Conservation (phyloP, 2,888 invertebrate species). For the Cylindroiulus punctatus region DNA sequence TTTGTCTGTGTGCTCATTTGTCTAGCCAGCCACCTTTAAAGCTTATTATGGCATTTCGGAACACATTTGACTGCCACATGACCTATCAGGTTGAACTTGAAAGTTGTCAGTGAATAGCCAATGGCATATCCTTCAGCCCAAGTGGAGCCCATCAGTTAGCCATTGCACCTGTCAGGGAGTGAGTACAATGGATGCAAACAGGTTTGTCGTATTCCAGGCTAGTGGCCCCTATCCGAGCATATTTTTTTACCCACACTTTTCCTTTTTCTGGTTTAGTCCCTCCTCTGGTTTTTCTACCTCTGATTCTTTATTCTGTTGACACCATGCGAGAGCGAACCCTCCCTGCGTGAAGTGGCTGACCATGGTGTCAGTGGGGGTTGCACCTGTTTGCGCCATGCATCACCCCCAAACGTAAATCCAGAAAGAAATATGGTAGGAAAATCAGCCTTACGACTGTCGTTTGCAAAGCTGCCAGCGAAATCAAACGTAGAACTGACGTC, state of each 20-base stretch:
- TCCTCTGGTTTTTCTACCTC: slow-evolving; percentile 24
- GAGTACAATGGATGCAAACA: slow-evolving; percentile 3
- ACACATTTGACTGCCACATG: neutral
- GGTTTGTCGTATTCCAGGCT: neutral
- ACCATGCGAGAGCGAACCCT: slow-evolving; percentile 24
- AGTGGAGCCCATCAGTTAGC: slow-evolving; percentile 19
- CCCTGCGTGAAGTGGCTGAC: neutral
- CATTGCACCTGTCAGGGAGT: slow-evolving; percentile 12
- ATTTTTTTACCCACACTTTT: slow-evolving; percentile 30
- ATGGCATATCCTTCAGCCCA: neutral
- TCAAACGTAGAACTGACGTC: slow-evolving; percentile 11
- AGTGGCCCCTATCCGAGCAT: slow-evolving; percentile 1
- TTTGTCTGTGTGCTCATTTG: no score
- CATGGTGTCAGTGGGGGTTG: slow-evolving; percentile 25
- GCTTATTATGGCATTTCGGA: neutral
- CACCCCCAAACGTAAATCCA: slow-evolving; percentile 13
- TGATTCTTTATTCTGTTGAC: slow-evolving; percentile 20
- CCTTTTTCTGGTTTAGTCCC: slow-evolving; percentile 11
- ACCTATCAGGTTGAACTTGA: neutral
- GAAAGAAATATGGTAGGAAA: neutral
- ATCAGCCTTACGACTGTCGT: slow-evolving; percentile 25
- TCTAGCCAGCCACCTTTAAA: no score
- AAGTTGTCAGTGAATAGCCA: neutral
- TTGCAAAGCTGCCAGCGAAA: slow-evolving; percentile 5
- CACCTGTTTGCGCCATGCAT: slow-evolving; percentile 20